phyloP scores from a whole-genome alignment of 2,888 invertebrate species.

The Gryllus longicercus region DNA sequence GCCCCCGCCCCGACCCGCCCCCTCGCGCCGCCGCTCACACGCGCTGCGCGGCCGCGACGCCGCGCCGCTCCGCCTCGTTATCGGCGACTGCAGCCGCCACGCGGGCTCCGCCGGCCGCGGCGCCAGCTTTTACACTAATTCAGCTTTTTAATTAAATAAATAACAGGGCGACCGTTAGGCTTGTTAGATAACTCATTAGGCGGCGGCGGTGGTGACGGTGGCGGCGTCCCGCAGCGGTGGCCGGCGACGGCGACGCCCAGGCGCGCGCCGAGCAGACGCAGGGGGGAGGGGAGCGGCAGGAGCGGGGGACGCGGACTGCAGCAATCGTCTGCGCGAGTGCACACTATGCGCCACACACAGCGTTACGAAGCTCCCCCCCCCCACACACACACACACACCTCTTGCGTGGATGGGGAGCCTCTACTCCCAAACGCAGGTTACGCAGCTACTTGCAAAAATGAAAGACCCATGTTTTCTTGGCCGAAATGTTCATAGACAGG shows the following conservation, averaged over 20 bases:
- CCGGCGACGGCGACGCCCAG: background rate
- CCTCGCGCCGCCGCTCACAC: background rate
- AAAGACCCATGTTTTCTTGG: too few species aligned
- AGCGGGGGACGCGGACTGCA: background rate
- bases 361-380: too few species aligned
- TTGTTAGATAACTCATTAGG: background rate
- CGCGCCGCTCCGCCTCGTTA: background rate
- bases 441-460: too few species aligned
- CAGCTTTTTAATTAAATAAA: background rate
- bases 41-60: background rate
- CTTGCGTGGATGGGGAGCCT: too few species aligned
- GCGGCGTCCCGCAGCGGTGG: background rate
- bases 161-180: background rate
- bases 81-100: background rate
- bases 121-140: background rate
- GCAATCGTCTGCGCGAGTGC: background rate
- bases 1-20: background rate
- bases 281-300: background rate
- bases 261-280: background rate
- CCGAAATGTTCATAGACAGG: too few species aligned
- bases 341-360: too few species aligned
- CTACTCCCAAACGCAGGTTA: too few species aligned
- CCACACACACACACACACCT: too few species aligned
- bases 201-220: background rate
- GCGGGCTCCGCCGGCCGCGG: background rate